Evolutionary conservation across 2,888 invertebrate genomes (phyloP).

Genomic region (Phania funesta): DNA sequence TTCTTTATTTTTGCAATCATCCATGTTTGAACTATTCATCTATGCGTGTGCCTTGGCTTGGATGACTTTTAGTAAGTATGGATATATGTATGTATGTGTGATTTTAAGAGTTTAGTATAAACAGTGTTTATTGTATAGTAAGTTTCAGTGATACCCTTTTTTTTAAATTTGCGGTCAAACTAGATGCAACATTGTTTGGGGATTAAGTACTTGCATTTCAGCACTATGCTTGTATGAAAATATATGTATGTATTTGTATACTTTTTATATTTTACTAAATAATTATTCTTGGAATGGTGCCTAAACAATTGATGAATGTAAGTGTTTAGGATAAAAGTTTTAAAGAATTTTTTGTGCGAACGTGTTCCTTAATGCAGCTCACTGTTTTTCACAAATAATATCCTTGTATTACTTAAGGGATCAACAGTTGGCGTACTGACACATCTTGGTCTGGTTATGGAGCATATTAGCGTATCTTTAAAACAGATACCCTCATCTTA

Average conservation of each 20-base stretch:
- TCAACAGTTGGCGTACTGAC: too few relatives aligned
- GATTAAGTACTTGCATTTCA: conserved; percentile 67
- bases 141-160: conserved; percentile 45
- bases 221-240: conserved; percentile 59
- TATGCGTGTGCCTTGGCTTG: not conserved
- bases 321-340: not conserved
- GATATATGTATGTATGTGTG: not conserved
- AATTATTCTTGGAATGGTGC: conserved; percentile 40
- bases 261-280: conserved; percentile 35
- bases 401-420: too few relatives aligned
- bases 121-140: conserved; percentile 50
- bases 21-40: conserved; percentile 27
- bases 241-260: conserved; percentile 44
- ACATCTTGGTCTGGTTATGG: too few relatives aligned
- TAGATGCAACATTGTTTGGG: conserved; percentile 60
- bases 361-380: too few relatives aligned
- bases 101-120: conserved; percentile 47
- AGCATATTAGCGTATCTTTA: too few relatives aligned
- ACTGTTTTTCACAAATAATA: too few relatives aligned
- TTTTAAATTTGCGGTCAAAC: conserved; percentile 64
- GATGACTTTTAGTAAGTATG: not conserved
- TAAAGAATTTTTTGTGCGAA: conserved; percentile 20
- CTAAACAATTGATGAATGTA: conserved; percentile 42
- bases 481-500: too few relatives aligned
- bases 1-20: conserved; percentile 1